Evolutionary conservation across 53 echinoderm and acorn worm species (phyloP), one percentile per base, ranked within the genome.

Genomic region (Holothuria leucospilota): DNA sequence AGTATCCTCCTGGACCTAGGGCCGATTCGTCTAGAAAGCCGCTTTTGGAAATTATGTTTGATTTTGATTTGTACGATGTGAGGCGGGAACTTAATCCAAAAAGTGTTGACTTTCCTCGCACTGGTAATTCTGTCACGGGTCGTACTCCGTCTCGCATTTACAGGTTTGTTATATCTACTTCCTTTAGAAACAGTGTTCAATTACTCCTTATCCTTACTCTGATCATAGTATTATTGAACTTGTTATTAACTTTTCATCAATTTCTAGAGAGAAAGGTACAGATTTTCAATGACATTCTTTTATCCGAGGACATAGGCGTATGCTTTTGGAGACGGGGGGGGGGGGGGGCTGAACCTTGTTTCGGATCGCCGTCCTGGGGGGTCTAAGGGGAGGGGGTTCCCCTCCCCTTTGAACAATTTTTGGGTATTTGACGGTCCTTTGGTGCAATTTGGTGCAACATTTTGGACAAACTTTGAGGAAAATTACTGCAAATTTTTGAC

Each of bases 271-370:
- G 10, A 30, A 39, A 39, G 20, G 24, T 12, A 11, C 38, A 9
- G 71, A 71, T 71, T 71, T 71, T 71, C 6, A 71, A 71, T 8
- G 38, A 71, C 29, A 27, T 39, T 8, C 71, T 71, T 27, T 20
- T 71, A 10, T 11, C 28, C 7, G 71, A 71, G n/a, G n/a, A n/a
- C n/a, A n/a, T n/a, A n/a, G n/a, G n/a, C n/a, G n/a, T n/a, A n/a
- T n/a, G n/a, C n/a, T n/a, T n/a, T n/a, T n/a, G n/a, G n/a, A n/a
- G n/a, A n/a, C n/a, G n/a, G n/a, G n/a, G n/a, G n/a, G n/a, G n/a
- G n/a, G n/a, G n/a, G n/a, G n/a, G n/a, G n/a, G n/a, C n/a, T n/a
- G n/a, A n/a, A n/a, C n/a, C n/a, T n/a, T n/a, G n/a, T n/a, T n/a
- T n/a, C n/a, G n/a, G n/a, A n/a, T n/a, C n/a, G n/a, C n/a, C n/a